Conservation (phyloP, 2,888 invertebrate genomes). For the Pandemis corylana region DNA sequence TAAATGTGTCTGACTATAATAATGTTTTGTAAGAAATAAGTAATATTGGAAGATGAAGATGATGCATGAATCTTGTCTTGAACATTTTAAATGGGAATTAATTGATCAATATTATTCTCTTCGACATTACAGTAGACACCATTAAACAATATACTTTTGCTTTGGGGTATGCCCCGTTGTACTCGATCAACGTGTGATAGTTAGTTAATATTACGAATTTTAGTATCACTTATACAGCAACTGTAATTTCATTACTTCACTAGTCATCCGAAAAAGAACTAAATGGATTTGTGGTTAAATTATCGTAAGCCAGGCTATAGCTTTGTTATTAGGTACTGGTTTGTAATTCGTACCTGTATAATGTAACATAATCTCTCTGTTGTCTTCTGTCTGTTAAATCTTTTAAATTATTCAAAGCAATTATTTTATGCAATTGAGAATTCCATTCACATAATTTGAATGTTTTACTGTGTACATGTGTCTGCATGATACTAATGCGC, state of each 20-base stretch:
- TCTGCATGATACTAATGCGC: not conserved
- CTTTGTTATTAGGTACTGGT: not conserved
- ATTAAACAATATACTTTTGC: not conserved
- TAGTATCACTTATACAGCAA: not conserved
- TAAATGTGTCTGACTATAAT: slow-evolving; percentile 38
- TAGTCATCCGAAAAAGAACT: not conserved
- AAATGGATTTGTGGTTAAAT: too few species aligned
- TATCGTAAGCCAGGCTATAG: not conserved
- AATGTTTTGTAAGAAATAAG: slow-evolving; percentile 35
- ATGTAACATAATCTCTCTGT: too few species aligned
- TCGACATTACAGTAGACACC: not conserved
- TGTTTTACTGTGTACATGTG: not conserved
- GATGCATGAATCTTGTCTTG: not conserved
- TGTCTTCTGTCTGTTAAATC: too few species aligned
- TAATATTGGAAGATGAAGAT: not conserved
- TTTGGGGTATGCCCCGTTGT: not conserved
- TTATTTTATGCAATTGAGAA: not conserved
- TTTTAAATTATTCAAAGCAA: not conserved
- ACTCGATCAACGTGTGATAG: not conserved
- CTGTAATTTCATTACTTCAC: not conserved
- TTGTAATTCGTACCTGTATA: too few species aligned
- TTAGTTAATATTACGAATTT: not conserved
- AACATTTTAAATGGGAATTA: not conserved
- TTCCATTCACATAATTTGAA: not conserved
- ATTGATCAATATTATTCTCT: not conserved